Conservation (phyloP, 2,113 vertebrate species). For the Nipponia nippon region DNA sequence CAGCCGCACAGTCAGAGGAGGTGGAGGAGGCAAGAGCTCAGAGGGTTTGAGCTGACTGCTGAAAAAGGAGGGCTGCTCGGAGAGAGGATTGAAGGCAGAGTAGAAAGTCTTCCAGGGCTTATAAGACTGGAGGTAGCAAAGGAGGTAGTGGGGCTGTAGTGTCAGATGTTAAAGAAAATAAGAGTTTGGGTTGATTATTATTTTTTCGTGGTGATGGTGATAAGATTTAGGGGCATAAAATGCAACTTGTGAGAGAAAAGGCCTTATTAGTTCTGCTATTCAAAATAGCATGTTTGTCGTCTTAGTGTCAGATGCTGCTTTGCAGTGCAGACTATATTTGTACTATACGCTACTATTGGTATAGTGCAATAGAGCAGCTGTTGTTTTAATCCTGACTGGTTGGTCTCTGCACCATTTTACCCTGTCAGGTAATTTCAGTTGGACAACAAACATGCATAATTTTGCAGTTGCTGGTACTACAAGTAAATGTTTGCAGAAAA, state of each 20-base stretch:
- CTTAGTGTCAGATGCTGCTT: neutral
- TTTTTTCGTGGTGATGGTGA: neutral
- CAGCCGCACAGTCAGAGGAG: neutral
- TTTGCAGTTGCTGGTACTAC: neutral
- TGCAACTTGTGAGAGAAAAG: neutral
- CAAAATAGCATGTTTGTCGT: accelerated
- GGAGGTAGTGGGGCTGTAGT: neutral
- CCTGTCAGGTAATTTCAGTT: neutral
- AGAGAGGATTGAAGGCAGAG: accelerated
- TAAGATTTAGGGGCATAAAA: neutral
- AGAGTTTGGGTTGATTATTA: neutral
- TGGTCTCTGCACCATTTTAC: neutral
- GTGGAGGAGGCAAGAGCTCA: neutral
- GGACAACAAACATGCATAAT: neutral
- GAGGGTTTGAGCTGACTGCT: neutral
- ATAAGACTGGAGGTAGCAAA: neutral
- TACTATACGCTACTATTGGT: no score
- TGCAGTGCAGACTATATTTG: accelerated
- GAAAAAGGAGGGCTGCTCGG: neutral
- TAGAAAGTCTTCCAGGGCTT: accelerated
- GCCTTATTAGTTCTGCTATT: neutral
- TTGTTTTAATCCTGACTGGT: neutral
- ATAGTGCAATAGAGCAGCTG: neutral
- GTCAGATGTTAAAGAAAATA: neutral
- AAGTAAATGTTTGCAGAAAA: neutral